These are phyloP conservation scores for Sorex araneus DNA, from an alignment of 2,113 vertebrate genomes.

Conservation along the genomic window DNA sequence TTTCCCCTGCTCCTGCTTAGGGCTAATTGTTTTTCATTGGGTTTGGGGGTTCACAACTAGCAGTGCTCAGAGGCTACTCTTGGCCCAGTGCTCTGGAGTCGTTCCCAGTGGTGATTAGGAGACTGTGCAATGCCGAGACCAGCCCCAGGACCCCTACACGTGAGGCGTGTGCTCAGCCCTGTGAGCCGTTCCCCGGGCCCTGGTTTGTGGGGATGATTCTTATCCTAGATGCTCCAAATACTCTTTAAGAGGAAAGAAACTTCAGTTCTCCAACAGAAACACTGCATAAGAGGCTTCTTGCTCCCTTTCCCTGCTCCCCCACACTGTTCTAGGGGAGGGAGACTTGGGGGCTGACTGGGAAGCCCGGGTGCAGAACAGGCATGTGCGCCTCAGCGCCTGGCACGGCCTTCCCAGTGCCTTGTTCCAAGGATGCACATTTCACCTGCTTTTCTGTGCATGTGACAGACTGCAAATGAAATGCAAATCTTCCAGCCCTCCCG, in stretches of 20 bases:
- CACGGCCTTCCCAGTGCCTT: neutral
- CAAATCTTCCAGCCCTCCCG: neutral
- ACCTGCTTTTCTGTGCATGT: neutral
- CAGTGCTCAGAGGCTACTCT: no score
- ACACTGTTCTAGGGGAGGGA: neutral
- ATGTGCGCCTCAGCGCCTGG: accelerated
- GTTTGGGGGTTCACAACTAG: no score
- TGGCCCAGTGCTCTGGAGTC: no score
- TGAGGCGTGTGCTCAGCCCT: no score
- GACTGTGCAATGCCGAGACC: no score
- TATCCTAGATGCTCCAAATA: neutral
- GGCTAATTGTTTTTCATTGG: no score
- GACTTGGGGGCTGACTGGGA: neutral
- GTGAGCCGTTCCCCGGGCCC: no score
- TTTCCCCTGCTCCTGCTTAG: no score
- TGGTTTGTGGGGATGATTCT: neutral
- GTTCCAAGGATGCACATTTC: neutral
- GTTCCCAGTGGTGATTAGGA: no score
- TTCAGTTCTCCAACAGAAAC: neutral
- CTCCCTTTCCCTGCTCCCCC: neutral
- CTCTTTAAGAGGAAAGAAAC: neutral
- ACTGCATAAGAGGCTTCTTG: neutral
- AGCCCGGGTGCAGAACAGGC: neutral
- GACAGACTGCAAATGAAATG: neutral
- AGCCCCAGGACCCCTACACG: no score